These are phyloP conservation scores for Homarus americanus DNA, from an alignment of 1,140 invertebrate genomes.

Conservation along the genomic window DNA sequence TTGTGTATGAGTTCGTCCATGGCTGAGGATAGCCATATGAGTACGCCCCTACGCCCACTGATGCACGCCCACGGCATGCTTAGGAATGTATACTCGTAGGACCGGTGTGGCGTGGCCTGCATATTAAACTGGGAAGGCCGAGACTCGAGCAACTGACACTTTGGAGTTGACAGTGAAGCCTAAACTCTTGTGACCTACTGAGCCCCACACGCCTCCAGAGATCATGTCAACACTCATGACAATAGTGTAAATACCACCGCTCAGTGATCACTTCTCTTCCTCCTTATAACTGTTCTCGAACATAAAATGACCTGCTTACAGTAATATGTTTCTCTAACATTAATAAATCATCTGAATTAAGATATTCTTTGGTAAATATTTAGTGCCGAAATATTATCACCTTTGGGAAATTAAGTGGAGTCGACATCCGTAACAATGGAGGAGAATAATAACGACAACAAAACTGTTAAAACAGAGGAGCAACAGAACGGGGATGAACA, in stretches of 20 bases:
- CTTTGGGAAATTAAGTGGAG: background rate
- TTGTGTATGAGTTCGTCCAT: background rate
- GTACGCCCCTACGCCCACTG: conserved; percentile 25
- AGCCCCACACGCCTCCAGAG: background rate
- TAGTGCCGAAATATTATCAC: too few relatives aligned
- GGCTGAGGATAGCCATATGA: conserved; percentile 7
- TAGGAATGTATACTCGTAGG: conserved; percentile 42
- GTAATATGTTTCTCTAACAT: background rate
- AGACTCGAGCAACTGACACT: background rate
- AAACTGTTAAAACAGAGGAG: background rate
- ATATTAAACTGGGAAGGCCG: conserved; percentile 31
- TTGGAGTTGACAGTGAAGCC: background rate
- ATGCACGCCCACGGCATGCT: conserved; percentile 25
- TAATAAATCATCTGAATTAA: background rate
- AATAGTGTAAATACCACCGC: background rate
- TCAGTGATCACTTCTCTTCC: too few relatives aligned
- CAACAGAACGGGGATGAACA: conserved; percentile 9
- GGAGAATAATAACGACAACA: background rate
- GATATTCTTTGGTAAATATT: too few relatives aligned
- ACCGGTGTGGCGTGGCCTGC: conserved; percentile 40
- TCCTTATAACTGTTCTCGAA: too few relatives aligned
- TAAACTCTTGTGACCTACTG: background rate
- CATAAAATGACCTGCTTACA: background rate
- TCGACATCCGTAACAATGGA: background rate
- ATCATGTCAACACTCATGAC: background rate